These are phyloP conservation scores for Ceyx erithaca DNA, from an alignment of 2,797 vertebrate genomes.

Conservation along the genomic window DNA sequence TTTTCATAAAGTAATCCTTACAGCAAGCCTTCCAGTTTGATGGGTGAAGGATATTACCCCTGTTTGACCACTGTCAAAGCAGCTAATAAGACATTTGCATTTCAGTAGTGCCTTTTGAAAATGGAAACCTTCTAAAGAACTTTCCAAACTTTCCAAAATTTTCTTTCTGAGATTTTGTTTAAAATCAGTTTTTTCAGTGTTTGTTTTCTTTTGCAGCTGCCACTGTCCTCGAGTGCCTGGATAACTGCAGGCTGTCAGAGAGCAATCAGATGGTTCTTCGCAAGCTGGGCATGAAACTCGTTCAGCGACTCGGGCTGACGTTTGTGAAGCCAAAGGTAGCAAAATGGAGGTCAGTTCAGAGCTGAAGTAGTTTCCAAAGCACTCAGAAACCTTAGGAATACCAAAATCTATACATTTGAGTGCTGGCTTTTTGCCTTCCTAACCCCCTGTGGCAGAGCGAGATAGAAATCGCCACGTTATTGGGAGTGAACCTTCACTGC, in stretches of 20 bases:
- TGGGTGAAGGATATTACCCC: not conserved
- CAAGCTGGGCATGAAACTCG: conserved; percentile 91
- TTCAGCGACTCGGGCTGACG: conserved; percentile 91
- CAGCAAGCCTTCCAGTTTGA: not conserved
- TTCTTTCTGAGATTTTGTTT: not conserved
- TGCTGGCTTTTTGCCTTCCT: not conserved
- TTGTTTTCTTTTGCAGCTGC: conserved; percentile 78
- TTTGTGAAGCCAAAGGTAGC: conserved; percentile 94
- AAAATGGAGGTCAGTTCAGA: conserved; percentile 88
- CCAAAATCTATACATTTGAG: not conserved
- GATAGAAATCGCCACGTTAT: not conserved
- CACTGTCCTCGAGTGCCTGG: conserved; percentile 86
- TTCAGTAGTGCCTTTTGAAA: not conserved
- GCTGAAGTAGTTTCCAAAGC: not conserved
- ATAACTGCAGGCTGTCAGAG: conserved; percentile 84
- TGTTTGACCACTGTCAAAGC: not conserved
- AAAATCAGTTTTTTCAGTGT: not conserved
- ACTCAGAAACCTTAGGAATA: not conserved
- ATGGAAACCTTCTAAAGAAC: not conserved
- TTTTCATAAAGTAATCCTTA: not conserved
- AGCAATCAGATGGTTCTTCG: conserved; percentile 89
- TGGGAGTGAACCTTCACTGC: not conserved
- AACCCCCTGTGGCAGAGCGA: not conserved
- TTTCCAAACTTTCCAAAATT: not conserved
- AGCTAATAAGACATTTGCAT: not conserved